Evolutionary conservation across 1,140 invertebrate genomes (phyloP).

Genomic region (Orchestia grillus): DNA sequence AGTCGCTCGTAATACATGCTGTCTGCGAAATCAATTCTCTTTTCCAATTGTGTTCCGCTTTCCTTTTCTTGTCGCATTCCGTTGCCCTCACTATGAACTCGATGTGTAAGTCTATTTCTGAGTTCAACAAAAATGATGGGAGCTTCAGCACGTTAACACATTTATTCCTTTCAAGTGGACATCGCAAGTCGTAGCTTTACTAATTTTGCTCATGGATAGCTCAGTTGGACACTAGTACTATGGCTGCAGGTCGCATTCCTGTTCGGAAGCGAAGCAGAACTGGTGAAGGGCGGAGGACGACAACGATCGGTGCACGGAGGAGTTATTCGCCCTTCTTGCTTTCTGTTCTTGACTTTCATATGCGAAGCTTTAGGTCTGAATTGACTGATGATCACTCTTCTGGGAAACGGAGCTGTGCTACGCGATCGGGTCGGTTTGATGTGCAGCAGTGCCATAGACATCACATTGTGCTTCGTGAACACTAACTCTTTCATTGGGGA

Average conservation of each 20-base stretch:
- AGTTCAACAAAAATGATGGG: not conserved
- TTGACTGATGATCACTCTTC: constrained; percentile 13
- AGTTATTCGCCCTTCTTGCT: not conserved
- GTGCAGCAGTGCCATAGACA: not conserved
- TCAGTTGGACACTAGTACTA: not conserved
- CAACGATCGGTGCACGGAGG: not conserved
- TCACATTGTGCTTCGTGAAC: not conserved
- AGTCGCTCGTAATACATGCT: not conserved
- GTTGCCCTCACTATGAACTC: not conserved
- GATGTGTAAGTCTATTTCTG: not conserved
- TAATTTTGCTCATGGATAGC: not conserved
- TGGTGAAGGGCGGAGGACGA: not conserved
- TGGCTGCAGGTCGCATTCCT: constrained; percentile 41
- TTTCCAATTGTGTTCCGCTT: not conserved
- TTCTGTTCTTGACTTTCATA: constrained; percentile 20
- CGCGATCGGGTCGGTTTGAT: not conserved
- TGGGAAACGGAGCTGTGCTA: not conserved
- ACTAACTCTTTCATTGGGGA: not conserved
- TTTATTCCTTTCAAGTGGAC: not conserved
- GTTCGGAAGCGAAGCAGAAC: constrained; percentile 44
- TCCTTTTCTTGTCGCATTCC: not conserved
- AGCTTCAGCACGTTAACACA: not conserved
- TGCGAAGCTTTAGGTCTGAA: not conserved
- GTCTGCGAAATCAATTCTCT: not conserved
- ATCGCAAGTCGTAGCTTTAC: not conserved